phyloP scores from a whole-genome alignment of 2,113 vertebrate species.

The Drymodes brunneopygia region DNA sequence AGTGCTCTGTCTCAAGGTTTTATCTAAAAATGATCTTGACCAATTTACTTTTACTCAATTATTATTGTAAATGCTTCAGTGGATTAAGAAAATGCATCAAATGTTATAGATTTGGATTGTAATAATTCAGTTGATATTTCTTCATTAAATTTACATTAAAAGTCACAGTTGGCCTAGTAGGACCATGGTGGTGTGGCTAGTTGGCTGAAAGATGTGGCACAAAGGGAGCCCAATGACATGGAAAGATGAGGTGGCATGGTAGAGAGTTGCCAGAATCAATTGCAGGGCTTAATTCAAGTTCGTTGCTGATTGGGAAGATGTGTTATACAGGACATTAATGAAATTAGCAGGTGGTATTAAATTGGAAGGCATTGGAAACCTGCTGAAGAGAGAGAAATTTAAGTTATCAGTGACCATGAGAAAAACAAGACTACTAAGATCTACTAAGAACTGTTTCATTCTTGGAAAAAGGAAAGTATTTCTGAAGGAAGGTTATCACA shows the following conservation, averaged over 20 bases:
- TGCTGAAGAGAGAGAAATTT: not conserved
- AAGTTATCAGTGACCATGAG: not conserved
- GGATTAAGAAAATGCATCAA: not conserved
- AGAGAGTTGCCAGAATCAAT: not conserved
- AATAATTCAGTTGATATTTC: not conserved
- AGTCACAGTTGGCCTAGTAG: not conserved
- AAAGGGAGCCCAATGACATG: not conserved
- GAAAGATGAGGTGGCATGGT: not conserved
- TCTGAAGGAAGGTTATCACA: not conserved
- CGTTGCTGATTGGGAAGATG: not conserved
- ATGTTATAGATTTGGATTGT: not conserved
- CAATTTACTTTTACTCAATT: not conserved
- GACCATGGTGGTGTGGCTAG: fast-evolving
- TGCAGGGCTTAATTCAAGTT: not conserved
- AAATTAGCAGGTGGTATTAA: not conserved
- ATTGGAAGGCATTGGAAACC: not conserved
- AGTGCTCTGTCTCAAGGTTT: not conserved
- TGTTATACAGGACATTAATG: not conserved
- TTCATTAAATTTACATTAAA: not conserved
- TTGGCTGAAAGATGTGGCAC: not conserved
- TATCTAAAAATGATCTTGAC: not conserved
- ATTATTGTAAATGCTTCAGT: not conserved
- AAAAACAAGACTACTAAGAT: not conserved
- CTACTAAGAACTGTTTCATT: not conserved
- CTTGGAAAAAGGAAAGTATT: not conserved